Evolutionary conservation across 2,888 invertebrate genomes (phyloP), one percentile per base, ranked within the genome.

Genomic region (Lasioglossum vierecki): DNA sequence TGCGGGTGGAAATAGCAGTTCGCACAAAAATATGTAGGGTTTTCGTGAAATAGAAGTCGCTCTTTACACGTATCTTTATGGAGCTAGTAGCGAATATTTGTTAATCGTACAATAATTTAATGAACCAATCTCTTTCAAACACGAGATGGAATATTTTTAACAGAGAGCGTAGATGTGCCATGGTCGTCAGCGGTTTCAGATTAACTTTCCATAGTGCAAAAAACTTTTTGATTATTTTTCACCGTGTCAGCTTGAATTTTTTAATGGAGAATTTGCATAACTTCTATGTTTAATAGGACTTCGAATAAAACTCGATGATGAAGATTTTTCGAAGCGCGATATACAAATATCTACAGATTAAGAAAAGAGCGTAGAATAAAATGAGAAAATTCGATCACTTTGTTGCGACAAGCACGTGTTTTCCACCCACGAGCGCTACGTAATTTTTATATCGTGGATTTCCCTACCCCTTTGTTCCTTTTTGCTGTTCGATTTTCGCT

Each of bases 391-490:
- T 4, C 9, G n/a, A n/a, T n/a, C n/a, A 0, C 22, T n/a, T 57
- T 26, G 57, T 26, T 26, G n/a, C n/a, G 57, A 26, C 57, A 57
- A n/a, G 11, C 57, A 0, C 57, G 15, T 18, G 63, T 30, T 30
- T 30, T 63, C 6, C 30, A 18, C 8, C 63, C 13, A 6, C 63
- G 11, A 63, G 44, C 68, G 76, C 96, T 96, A 96, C 96, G 88
- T 87, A 87, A 84, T 82, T 82, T 79, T 73, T 79, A 30, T 86
- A 26, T 60, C 96, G 95, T 26, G 30, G 9, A 9, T 46, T 94
- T 95, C 18, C 68, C 80, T 35, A 84, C 49, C 74, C 76, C 78
- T 80, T 57, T 79, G 73, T 76, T 46, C 75, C 71, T 82, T 82
- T 95, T 95, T 22, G 15, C 22, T 49, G 63, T 39, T 72, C 77